Conservation (phyloP, 2,797 vertebrate species). For the Anomalospiza imberbis region DNA sequence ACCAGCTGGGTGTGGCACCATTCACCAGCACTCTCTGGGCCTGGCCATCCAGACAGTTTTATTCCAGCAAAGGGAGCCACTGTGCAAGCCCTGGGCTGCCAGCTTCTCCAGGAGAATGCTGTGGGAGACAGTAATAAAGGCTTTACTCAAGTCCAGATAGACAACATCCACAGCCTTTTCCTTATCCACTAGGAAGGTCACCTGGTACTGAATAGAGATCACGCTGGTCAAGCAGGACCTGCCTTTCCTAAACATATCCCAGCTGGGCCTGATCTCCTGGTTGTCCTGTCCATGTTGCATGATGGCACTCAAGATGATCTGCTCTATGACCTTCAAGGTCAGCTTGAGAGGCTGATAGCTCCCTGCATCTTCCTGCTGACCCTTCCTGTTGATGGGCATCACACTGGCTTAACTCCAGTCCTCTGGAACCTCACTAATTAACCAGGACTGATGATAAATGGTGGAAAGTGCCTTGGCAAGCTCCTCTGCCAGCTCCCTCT, state of each 20-base stretch:
- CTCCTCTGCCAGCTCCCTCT: neutral
- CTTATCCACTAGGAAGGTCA: neutral
- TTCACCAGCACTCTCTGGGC: neutral
- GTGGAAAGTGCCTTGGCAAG: neutral
- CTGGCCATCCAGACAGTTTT: neutral
- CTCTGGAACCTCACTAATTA: neutral
- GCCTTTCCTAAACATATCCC: neutral
- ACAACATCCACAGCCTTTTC: neutral
- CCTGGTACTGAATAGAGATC: neutral
- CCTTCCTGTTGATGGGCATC: neutral
- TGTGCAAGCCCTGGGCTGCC: neutral
- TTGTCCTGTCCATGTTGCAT: neutral
- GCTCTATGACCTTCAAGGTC: neutral
- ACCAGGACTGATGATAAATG: neutral
- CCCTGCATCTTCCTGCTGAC: neutral
- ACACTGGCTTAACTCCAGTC: neutral
- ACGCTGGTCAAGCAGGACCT: accelerated
- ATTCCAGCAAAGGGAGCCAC: neutral
- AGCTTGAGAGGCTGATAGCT: neutral
- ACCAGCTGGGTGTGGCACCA: too few relatives aligned
- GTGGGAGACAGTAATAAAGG: neutral
- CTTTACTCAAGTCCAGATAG: neutral
- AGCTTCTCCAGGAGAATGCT: neutral
- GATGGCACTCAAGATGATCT: neutral
- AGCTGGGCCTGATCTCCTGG: neutral